Base-by-base conservation (phyloP, 37 sponge, comb jelly and placozoan genomes). In the Dysidea cf. avara region DNA sequence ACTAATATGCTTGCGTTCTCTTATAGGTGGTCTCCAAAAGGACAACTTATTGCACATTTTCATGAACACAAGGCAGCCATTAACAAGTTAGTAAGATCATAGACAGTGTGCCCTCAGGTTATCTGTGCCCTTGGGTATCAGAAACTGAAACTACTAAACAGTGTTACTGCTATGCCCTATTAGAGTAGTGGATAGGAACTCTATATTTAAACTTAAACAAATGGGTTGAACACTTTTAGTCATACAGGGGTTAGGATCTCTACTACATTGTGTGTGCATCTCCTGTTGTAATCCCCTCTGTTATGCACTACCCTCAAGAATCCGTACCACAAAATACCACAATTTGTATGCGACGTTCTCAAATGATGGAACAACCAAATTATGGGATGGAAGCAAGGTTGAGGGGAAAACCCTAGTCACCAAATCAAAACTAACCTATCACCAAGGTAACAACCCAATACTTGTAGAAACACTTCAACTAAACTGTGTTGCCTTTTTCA, bases 291-390 rank as follows among this genome's bases (percentile, higher is more conserved):
- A 3, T 61, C 34, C 26, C 16, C n/a, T n/a, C 20, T 31, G 61
- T n/a, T n/a, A n/a, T n/a, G n/a, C n/a, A n/a, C n/a, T 69, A 28
- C 17, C 25, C 18, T 61, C 6, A 48, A 91, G 94, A 30, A 43
- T 94, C 14, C 39, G 68, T 39, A 84, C 83, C 29, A 53, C 61
- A 12, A 46, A 32, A n/a, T 83, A 90, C 55, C 78, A 53, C 26
- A 68, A 87, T 6, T 43, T 87, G n/a, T 86, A 90, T 71, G 97
- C 85, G 25, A 86, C 97, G 7, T 92, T 87, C 68, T 96, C 94
- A 2, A 74, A 83, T 53, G 97, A 96, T 64, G 85, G 94, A 14
- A 62, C 79, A 24, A 66, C 90, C 17, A 96, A 96, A 69, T 64
- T 96, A 0, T 96, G 97, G 97, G 81, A 93, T 36, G 74, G 83